Percentiles rank a stretch among this genome's conserved stretches.
Conservation (phyloP, 2,888 invertebrate species). For the Thereva unica region DNA sequence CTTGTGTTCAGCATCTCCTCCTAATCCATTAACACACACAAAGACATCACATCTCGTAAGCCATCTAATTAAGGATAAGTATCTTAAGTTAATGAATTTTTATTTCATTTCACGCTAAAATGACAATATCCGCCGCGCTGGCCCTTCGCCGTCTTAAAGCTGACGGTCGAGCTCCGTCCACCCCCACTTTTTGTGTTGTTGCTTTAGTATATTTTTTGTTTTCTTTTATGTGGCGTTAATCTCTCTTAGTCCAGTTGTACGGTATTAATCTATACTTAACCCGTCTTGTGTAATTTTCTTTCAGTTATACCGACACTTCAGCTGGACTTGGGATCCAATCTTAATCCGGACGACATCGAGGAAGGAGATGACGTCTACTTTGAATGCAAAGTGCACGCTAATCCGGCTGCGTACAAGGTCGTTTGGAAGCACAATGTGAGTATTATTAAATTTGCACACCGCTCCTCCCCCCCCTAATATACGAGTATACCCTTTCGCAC, state of each 20-base stretch:
- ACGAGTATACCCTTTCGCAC: too few species aligned
- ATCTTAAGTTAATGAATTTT: conserved; percentile 39
- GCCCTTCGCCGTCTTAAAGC: not conserved
- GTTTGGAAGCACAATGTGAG: conserved; percentile 82
- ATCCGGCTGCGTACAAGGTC: conserved; percentile 78
- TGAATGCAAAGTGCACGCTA: conserved; percentile 77
- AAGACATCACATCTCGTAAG: conserved; percentile 7
- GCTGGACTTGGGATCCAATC: conserved; percentile 72
- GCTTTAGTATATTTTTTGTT: too few species aligned
- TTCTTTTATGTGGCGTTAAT: too few species aligned
- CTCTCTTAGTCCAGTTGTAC: too few species aligned
- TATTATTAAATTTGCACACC: conserved; percentile 46
- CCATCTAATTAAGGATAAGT: conserved; percentile 39
- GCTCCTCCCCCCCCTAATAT: too few species aligned
- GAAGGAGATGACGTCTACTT: conserved; percentile 82
- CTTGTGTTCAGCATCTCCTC: conserved; percentile 7
- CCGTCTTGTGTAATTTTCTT: conserved; percentile 36
- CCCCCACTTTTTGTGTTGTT: too few species aligned
- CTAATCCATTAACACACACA: conserved; percentile 32
- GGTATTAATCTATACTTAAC: too few species aligned
- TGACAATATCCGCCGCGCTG: not conserved
- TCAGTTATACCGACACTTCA: conserved; percentile 72
- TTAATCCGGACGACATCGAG: conserved; percentile 78
- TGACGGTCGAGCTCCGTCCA: too few species aligned
- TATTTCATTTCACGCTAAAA: conserved; percentile 8